A percentile compares a stretch with the other conserved stretches of the same genome.
Conservation (phyloP, 2,113 vertebrate genomes). For the Connochaetes taurinus region DNA sequence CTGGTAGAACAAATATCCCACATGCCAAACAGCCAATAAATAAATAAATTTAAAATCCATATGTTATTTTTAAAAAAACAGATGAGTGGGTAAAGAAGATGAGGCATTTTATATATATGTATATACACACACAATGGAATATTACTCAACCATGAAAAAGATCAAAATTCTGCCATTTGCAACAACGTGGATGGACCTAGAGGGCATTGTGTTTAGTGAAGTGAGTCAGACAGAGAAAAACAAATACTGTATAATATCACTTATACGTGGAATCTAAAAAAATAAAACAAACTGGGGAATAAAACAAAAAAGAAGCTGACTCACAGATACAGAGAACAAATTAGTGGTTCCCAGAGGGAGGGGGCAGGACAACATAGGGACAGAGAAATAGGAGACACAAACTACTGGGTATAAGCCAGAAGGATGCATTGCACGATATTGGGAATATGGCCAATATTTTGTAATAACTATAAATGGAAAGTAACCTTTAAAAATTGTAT, state of each 20-base stretch:
- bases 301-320: not conserved
- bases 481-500: not conserved
- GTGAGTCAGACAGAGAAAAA: not conserved
- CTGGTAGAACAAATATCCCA: not conserved
- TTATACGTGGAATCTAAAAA: not conserved
- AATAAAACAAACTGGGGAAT: not conserved
- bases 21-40: not conserved
- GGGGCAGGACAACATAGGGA: not conserved
- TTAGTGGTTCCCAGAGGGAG: not conserved
- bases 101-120: not conserved
- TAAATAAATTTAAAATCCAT: not conserved
- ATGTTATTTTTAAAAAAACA: not conserved
- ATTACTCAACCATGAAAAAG: not conserved
- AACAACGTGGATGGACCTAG: not conserved
- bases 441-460: not conserved
- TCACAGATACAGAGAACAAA: not conserved
- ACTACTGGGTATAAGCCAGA: not conserved
- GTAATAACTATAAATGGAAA: not conserved
- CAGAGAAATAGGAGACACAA: not conserved
- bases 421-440: not conserved
- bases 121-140: not conserved
- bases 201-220: not conserved
- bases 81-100: not conserved
- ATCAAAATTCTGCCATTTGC: not conserved
- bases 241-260: not conserved